These are phyloP conservation scores for Deroptyus accipitrinus DNA, from an alignment of 2,113 vertebrate genomes.

Conservation along the genomic window DNA sequence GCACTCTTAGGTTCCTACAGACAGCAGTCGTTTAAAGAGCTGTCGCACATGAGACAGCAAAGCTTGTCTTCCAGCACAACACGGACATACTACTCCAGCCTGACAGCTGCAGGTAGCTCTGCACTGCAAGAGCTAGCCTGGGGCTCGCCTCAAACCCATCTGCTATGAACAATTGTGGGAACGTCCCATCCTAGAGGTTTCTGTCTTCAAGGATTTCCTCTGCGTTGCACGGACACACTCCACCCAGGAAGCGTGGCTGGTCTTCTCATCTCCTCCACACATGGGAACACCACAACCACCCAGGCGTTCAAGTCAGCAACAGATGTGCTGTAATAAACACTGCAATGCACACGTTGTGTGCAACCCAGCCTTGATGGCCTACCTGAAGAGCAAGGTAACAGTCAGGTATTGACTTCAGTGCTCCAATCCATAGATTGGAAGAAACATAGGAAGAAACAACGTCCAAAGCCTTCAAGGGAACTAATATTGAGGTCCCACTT, in stretches of 20 bases:
- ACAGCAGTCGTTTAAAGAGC: background rate
- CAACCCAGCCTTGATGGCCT: background rate
- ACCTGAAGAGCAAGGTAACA: background rate
- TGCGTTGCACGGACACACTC: background rate
- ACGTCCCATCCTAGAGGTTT: background rate
- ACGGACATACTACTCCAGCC: fast-evolving
- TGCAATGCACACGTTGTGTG: fast-evolving
- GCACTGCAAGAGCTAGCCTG: background rate
- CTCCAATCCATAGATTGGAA: no score
- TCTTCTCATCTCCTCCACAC: slow-evolving; percentile 11
- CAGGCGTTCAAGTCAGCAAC: background rate
- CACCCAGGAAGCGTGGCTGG: fast-evolving
- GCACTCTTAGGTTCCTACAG: background rate
- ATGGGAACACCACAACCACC: background rate
- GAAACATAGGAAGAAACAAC: background rate
- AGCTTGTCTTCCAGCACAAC: background rate
- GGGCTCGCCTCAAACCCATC: background rate
- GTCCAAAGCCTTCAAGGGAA: background rate
- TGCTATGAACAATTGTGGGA: background rate
- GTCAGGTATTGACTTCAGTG: fast-evolving
- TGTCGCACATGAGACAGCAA: background rate
- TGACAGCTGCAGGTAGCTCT: background rate
- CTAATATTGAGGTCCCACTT: background rate
- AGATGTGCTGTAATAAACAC: background rate
- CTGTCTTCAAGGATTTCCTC: slow-evolving; percentile 35